Percentiles rank a stretch among this genome's conserved stretches.
These are phyloP conservation scores for Agriopis marginaria DNA, from an alignment of 2,888 invertebrate species.

Conservation along the genomic window DNA sequence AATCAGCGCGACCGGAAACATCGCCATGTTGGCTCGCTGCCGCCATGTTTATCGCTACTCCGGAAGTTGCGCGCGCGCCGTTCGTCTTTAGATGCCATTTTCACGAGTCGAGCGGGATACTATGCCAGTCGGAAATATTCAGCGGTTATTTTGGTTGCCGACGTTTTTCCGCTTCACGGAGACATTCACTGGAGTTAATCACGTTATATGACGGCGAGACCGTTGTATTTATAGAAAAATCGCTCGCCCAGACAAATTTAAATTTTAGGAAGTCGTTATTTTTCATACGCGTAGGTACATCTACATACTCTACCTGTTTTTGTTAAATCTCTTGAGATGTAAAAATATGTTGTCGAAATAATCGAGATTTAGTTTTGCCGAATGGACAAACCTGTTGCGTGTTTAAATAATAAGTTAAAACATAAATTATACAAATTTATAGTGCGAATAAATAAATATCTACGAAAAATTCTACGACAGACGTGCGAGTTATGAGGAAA, in stretches of 20 bases:
- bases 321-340: neutral
- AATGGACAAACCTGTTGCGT: neutral
- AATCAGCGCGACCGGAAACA: slow-evolving; percentile 84
- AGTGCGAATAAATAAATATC: too few relatives aligned
- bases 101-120: slow-evolving; percentile 74
- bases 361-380: neutral
- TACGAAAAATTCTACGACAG: too few relatives aligned
- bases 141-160: slow-evolving; percentile 76
- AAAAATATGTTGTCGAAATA: neutral
- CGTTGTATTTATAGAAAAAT: slow-evolving; percentile 76
- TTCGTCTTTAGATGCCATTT: slow-evolving; percentile 80
- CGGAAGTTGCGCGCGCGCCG: slow-evolving; percentile 85
- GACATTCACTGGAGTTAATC: slow-evolving; percentile 80
- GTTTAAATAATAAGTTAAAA: neutral
- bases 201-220: slow-evolving; percentile 70
- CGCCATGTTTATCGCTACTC: slow-evolving; percentile 83
- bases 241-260: slow-evolving; percentile 64
- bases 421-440: too few relatives aligned
- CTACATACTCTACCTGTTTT: slow-evolving; percentile 20
- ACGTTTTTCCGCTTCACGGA: slow-evolving; percentile 83
- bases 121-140: slow-evolving; percentile 82
- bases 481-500: too few relatives aligned
- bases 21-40: slow-evolving; percentile 83
- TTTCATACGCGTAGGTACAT: slow-evolving; percentile 53
- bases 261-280: slow-evolving; percentile 69